Percentiles rank a stretch among this genome's conserved stretches.
Conservation (phyloP, 1,140 invertebrate genomes). For the Carcinoscorpius rotundicauda region DNA sequence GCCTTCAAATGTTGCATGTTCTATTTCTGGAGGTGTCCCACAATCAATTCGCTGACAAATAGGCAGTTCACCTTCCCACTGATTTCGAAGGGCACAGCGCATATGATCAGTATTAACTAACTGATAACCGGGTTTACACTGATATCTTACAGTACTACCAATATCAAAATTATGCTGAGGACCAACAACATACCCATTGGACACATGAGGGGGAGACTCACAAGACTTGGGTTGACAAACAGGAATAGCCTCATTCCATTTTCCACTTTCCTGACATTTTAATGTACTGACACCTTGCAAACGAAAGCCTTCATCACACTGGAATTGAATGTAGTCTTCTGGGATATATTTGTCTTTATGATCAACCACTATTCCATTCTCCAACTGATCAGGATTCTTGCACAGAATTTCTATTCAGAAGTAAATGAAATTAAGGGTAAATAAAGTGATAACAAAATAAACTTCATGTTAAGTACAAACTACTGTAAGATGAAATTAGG, state of each 20-base stretch:
- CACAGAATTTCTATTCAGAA: slow-evolving; percentile 12
- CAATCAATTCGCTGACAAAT: slow-evolving; percentile 13
- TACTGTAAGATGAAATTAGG: neutral
- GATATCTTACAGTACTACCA: slow-evolving; percentile 26
- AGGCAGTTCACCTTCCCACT: slow-evolving; percentile 17
- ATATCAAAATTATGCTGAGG: slow-evolving; percentile 10
- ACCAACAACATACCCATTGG: slow-evolving; percentile 23
- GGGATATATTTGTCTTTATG: slow-evolving; percentile 4
- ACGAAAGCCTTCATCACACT: slow-evolving; percentile 17
- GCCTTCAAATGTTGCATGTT: slow-evolving; percentile 8
- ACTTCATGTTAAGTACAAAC: neutral
- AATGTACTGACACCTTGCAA: slow-evolving; percentile 10
- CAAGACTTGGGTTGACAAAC: slow-evolving; percentile 25
- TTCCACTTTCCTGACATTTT: slow-evolving; percentile 10
- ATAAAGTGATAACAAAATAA: neutral
- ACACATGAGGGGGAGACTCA: slow-evolving; percentile 27
- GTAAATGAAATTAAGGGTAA: neutral
- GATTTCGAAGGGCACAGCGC: slow-evolving; percentile 14
- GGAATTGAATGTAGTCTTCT: slow-evolving; percentile 11
- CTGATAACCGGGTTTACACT: slow-evolving; percentile 28
- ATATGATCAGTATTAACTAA: slow-evolving; percentile 15
- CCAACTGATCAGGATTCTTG: slow-evolving; percentile 4
- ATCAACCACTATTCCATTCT: slow-evolving; percentile 11
- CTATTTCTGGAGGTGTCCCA: neutral
- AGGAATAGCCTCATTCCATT: slow-evolving; percentile 13